A percentile compares a stretch with the other conserved stretches of the same genome.
Evolutionary conservation across 2,797 vertebrate genomes (phyloP).

Genomic region (Neostethus bicornis): DNA sequence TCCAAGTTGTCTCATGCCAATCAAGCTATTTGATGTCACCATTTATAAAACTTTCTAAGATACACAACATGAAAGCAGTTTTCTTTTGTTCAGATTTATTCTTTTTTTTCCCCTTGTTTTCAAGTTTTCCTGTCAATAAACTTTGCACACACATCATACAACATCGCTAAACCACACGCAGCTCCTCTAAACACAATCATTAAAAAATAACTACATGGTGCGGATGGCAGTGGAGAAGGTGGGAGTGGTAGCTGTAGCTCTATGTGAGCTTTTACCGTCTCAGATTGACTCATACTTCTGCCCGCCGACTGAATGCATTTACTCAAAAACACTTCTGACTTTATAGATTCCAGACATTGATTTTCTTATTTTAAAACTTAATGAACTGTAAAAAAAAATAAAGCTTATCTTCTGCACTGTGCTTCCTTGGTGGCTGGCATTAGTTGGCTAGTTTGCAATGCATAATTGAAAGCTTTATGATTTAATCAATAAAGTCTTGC

Average conservation of each 20-base stretch:
- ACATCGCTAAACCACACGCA: conserved; percentile 30
- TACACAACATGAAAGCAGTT: conserved; percentile 17
- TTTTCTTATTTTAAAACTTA: conserved; percentile 76
- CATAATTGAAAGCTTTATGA: conserved; percentile 66
- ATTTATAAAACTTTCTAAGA: conserved; percentile 11
- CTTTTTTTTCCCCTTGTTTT: conserved; percentile 8
- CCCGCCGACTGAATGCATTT: conserved; percentile 68
- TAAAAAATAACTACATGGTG: conserved; percentile 72
- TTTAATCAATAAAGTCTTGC: conserved; percentile 53
- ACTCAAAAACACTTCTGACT: conserved; percentile 63
- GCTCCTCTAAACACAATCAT: conserved; percentile 60
- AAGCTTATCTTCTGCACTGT: conserved; percentile 28
- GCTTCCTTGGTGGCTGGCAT: conserved; percentile 46
- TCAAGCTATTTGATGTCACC: conserved; percentile 30
- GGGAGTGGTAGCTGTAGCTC: conserved; percentile 55
- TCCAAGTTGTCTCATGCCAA: conserved; percentile 30
- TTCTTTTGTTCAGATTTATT: conserved; percentile 24
- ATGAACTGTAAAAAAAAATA: conserved; percentile 58
- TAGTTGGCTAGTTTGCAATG: conserved; percentile 55
- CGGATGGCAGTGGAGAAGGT: conserved; percentile 64
- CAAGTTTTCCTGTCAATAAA: conserved; percentile 42
- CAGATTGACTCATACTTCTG: conserved; percentile 58
- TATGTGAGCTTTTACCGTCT: conserved; percentile 50
- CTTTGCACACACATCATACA: conserved; percentile 23
- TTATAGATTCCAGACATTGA: conserved; percentile 70